Evolutionary conservation across 2,888 invertebrate genomes (phyloP).

Genomic region (Oscheius sp.): DNA sequence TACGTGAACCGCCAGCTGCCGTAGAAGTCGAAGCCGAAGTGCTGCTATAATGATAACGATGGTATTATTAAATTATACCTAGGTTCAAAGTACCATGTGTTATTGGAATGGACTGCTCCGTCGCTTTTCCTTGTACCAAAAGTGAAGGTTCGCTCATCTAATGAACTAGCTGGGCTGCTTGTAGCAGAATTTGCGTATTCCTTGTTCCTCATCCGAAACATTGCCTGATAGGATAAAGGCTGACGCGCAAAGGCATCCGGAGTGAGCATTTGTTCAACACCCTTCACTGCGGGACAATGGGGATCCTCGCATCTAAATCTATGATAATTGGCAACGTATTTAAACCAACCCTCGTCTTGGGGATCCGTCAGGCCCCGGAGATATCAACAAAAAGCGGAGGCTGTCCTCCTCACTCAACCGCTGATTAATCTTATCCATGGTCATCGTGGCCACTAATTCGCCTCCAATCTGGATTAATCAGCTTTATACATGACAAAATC

Average conservation of each 20-base stretch:
- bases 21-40: constrained; percentile 20
- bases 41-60: constrained; percentile 5
- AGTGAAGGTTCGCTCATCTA: constrained; percentile 54
- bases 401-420: constrained; percentile 62
- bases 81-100: constrained; percentile 21
- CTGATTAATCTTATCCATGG: constrained; percentile 64
- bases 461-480: constrained; percentile 37
- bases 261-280: constrained; percentile 67
- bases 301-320: constrained; percentile 58
- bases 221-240: constrained; percentile 68
- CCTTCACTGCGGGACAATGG: constrained; percentile 69
- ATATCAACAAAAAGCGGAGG: constrained; percentile 64
- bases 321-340: not conserved
- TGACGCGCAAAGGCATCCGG: constrained; percentile 71
- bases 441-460: constrained; percentile 61
- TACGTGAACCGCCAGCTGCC: constrained; percentile 30
- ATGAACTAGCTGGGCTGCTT: constrained; percentile 62
- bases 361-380: constrained; percentile 67
- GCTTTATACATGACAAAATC: constrained; percentile 46
- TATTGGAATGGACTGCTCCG: constrained; percentile 29
- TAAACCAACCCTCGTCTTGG: constrained; percentile 60
- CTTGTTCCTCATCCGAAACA: constrained; percentile 69
- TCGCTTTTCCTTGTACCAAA: constrained; percentile 42
- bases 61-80: not conserved
- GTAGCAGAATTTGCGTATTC: constrained; percentile 65